Conservation (phyloP, 2,888 invertebrate species). For the Himalopsyche anomala region DNA sequence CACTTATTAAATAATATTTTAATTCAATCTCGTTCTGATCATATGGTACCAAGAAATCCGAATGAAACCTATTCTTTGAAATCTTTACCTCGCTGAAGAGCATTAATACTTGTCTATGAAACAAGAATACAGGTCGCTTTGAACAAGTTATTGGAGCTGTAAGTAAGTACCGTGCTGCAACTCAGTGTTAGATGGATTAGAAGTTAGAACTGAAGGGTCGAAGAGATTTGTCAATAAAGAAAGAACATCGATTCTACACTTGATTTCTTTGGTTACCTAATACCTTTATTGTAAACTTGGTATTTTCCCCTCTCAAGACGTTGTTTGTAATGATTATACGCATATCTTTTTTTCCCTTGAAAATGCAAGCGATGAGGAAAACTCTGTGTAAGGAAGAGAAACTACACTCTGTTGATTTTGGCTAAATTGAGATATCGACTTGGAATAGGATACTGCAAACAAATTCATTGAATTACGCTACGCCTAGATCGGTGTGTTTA, state of each 20-base stretch:
- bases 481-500: no score
- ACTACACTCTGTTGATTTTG: no score
- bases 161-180: no score
- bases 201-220: not conserved
- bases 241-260: not conserved
- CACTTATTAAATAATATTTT: not conserved
- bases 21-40: not conserved
- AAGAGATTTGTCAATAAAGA: not conserved
- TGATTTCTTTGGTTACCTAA: not conserved
- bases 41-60: not conserved
- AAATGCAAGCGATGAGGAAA: no score
- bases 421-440: no score
- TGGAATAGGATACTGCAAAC: no score
- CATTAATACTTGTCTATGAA: constrained; percentile 27
- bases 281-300: no score
- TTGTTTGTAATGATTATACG: no score
- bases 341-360: no score
- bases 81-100: not conserved
- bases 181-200: not conserved
- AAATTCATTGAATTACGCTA: no score
- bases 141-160: constrained; percentile 3
- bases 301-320: no score
- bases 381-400: no score
- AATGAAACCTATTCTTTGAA: not conserved
- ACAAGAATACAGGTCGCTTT: constrained; percentile 33